Base-by-base conservation (phyloP, 2,113 vertebrate species). In the Variabilichromis moorii region DNA sequence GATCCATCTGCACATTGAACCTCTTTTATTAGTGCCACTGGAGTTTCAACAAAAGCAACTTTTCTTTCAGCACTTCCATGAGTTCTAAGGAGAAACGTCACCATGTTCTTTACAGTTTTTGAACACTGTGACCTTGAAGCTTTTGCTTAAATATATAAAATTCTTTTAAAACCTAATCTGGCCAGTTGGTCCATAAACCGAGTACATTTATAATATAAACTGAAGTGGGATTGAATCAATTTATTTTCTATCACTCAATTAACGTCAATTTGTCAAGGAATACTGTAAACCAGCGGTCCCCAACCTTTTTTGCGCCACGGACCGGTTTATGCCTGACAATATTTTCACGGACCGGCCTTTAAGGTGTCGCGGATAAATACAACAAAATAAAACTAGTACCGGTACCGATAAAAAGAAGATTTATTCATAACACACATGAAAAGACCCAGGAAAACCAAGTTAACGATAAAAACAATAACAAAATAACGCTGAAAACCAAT, bases 41-140 rank as follows among this genome's bases (percentile, higher is more conserved):
- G 86, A 85, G 54, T 91, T 92, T 90, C 55, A 84, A 66, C 79
- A 63, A 85, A 89, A 78, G 63, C 61, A 93, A 82, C 86, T 93
- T 94, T 93, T 91, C 73, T 86, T 33, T 84, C 47, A 45, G n/a
- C 13, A 63, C 80, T 68, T 55, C 31, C 71, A 31, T 6, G 6
- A 54, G 63, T 79, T 85, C 61, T 84, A 45, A 53, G 54, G 21
- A 31, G 12, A 83, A 76, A 3, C 35, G 11, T 13, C 61, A 24
- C 54, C 40, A 13, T 45, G 37, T 81, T 86, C 24, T 66, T 26
- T 19, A 3, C 6, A 12, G 24, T 9, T 76, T 16, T 13, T 12
- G 5, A 66, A 50, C 35, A n/a, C 13, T 71, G 35, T 78, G 63
- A 81, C 84, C 68, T 86, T 86, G 63, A 71, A 66, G 33, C 10